Evolutionary conservation across 2,888 invertebrate species (phyloP).

Genomic region (Meandrusa payeni): DNA sequence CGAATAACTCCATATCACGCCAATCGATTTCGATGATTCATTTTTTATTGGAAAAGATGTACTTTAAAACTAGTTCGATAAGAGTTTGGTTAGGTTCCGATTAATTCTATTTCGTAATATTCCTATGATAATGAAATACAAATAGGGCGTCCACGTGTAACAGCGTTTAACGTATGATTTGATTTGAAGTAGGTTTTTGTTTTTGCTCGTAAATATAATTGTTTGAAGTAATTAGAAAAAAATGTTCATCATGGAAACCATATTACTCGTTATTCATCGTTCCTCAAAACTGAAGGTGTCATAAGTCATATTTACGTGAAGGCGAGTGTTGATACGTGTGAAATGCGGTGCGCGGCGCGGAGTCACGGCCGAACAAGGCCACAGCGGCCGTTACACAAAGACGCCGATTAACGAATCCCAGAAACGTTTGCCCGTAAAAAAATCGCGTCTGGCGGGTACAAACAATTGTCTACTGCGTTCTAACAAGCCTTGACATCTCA

Average conservation of each 20-base stretch:
- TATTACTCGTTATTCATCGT: background rate
- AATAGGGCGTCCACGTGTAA: too few species aligned
- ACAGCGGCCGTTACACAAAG: constrained; percentile 52
- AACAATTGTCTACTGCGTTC: constrained; percentile 27
- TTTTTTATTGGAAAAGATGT: too few species aligned
- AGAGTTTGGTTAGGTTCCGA: too few species aligned
- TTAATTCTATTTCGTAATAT: too few species aligned
- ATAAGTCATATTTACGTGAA: constrained; percentile 1
- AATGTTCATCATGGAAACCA: background rate
- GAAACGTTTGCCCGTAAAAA: constrained; percentile 28
- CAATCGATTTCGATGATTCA: too few species aligned
- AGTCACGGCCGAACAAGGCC: constrained; percentile 51
- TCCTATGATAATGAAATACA: too few species aligned
- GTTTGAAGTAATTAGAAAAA: too few species aligned
- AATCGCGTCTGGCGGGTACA: constrained; percentile 13
- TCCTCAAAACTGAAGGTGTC: constrained; percentile 1
- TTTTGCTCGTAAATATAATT: too few species aligned
- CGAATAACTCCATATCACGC: too few species aligned
- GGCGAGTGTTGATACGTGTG: constrained; percentile 7
- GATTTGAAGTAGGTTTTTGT: too few species aligned
- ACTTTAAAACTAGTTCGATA: too few species aligned
- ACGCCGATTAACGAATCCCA: constrained; percentile 34
- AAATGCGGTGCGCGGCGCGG: constrained; percentile 21
- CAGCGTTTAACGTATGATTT: too few species aligned
- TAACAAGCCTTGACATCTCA: constrained; percentile 21